phyloP scores from a whole-genome alignment of 2,797 vertebrate species.

The Strix occidentalis region DNA sequence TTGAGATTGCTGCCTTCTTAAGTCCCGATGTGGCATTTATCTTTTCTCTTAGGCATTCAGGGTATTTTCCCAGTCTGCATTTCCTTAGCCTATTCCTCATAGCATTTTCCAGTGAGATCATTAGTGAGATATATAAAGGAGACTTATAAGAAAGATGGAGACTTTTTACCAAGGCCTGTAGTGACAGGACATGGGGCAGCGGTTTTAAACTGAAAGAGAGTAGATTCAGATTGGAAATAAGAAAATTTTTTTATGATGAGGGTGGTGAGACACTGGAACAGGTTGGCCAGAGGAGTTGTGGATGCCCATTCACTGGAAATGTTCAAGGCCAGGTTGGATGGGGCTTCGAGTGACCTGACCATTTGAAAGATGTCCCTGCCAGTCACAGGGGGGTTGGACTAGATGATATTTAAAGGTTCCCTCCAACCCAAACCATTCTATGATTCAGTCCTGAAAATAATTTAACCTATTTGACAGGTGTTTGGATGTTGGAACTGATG shows the following conservation, averaged over 20 bases:
- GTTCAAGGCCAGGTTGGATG: background rate
- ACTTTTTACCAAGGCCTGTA: background rate
- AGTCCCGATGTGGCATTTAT: background rate
- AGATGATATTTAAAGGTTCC: background rate
- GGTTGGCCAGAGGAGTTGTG: background rate
- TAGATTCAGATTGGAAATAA: background rate
- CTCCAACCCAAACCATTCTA: background rate
- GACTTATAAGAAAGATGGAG: background rate
- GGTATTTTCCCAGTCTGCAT: background rate
- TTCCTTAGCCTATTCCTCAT: background rate
- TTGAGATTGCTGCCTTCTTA: background rate
- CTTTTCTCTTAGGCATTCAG: background rate
- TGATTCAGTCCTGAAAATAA: background rate
- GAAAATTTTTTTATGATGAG: background rate
- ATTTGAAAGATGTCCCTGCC: background rate
- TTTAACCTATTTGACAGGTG: background rate
- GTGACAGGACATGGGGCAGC: background rate
- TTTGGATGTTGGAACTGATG: background rate
- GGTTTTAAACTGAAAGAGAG: background rate
- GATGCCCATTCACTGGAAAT: background rate
- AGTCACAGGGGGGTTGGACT: background rate
- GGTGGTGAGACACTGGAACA: background rate
- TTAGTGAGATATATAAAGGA: background rate
- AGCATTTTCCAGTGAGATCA: background rate
- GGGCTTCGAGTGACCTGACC: background rate